Conservation (phyloP, 2,888 invertebrate species). For the Noctua janthe region DNA sequence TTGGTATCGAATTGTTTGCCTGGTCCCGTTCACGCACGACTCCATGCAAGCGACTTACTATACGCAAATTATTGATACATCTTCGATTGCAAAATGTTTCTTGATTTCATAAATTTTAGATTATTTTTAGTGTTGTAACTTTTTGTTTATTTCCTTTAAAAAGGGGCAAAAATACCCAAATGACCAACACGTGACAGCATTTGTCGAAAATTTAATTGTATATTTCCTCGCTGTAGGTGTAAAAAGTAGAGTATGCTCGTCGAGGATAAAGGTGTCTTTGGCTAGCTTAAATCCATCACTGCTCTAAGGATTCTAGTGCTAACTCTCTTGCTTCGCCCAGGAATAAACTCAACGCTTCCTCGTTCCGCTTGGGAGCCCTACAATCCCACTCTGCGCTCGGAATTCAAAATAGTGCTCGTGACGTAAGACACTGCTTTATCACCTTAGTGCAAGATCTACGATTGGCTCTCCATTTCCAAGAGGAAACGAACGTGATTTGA, state of each 20-base stretch:
- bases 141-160: neutral
- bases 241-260: neutral
- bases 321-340: neutral
- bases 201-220: too few relatives aligned
- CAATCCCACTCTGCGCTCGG: neutral
- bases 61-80: too few relatives aligned
- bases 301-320: neutral
- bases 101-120: too few relatives aligned
- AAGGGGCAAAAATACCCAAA: too few relatives aligned
- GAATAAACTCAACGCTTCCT: neutral
- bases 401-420: neutral
- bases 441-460: neutral
- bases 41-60: too few relatives aligned
- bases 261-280: neutral
- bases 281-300: neutral
- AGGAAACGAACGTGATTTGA: neutral
- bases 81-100: too few relatives aligned
- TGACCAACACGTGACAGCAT: too few relatives aligned
- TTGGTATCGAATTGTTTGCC: too few relatives aligned
- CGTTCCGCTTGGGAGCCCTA: neutral
- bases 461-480: neutral
- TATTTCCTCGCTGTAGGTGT: neutral
- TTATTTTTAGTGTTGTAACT: too few relatives aligned
- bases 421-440: neutral
- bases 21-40: too few relatives aligned